These are phyloP conservation scores for Argyra leucocephala DNA, from an alignment of 2,888 invertebrate genomes.

Conservation along the genomic window DNA sequence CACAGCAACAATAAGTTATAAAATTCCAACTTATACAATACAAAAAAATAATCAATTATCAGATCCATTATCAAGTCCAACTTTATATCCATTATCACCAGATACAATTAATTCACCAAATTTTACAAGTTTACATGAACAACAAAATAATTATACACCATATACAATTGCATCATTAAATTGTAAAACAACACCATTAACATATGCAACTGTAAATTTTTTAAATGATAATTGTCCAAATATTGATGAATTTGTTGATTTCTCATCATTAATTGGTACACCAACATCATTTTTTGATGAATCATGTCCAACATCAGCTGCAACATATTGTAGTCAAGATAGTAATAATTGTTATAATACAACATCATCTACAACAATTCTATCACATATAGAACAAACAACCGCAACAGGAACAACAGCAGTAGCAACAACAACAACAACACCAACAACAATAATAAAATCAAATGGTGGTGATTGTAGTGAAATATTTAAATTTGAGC, in stretches of 20 bases:
- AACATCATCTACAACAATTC: background rate
- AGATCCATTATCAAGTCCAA: background rate
- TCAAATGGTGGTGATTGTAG: background rate
- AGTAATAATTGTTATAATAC: background rate
- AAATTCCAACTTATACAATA: background rate
- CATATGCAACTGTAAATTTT: background rate
- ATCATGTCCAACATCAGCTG: constrained; percentile 10
- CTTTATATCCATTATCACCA: background rate
- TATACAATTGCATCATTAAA: background rate
- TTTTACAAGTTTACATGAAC: too few species aligned
- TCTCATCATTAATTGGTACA: background rate
- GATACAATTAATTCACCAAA: background rate
- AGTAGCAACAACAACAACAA: background rate
- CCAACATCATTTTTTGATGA: background rate
- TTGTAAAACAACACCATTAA: background rate
- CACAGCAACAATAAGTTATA: background rate
- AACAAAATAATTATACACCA: background rate
- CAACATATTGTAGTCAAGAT: constrained; percentile 7
- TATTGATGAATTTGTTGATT: constrained; percentile 9
- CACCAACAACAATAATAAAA: background rate
- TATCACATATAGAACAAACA: background rate
- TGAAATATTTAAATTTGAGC: constrained; percentile 43
- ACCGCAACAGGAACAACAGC: background rate
- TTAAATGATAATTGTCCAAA: background rate
- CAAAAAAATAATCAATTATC: background rate